These are phyloP conservation scores for Amniataba percoides DNA, from an alignment of 2,797 vertebrate genomes.

Conservation along the genomic window DNA sequence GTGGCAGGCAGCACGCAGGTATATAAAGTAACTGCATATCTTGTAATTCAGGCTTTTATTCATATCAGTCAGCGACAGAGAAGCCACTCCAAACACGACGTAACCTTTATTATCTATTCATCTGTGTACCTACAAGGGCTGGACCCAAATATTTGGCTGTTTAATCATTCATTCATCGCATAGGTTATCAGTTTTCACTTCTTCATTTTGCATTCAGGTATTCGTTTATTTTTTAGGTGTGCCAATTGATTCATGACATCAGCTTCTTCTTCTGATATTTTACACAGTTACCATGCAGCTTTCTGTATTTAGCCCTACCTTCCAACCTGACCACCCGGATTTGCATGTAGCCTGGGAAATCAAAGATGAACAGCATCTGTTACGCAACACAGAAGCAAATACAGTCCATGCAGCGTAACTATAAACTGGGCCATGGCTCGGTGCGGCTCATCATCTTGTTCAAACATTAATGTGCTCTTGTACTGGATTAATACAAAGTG, in stretches of 20 bases:
- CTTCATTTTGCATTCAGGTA: too few relatives aligned
- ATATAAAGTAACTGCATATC: background rate
- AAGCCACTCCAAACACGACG: background rate
- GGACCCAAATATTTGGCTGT: too few relatives aligned
- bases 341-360: background rate
- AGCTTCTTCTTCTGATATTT: background rate
- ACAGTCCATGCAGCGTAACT: background rate
- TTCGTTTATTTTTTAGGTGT: too few relatives aligned
- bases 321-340: background rate
- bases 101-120: conserved; percentile 2
- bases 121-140: too few relatives aligned
- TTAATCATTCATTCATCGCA: too few relatives aligned
- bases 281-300: background rate
- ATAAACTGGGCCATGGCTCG: background rate
- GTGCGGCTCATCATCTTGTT: background rate
- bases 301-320: background rate
- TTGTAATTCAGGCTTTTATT: conserved; percentile 3
- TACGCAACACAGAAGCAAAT: background rate
- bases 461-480: conserved; percentile 2
- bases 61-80: background rate
- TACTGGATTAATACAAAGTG: conserved; percentile 1
- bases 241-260: too few relatives aligned
- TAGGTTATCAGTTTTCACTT: too few relatives aligned
- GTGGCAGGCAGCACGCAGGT: background rate
- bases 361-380: background rate